Percentiles rank a stretch among this genome's conserved stretches.
Evolutionary conservation across 2,113 vertebrate species (phyloP).

Genomic region (Onychostoma macrolepis): DNA sequence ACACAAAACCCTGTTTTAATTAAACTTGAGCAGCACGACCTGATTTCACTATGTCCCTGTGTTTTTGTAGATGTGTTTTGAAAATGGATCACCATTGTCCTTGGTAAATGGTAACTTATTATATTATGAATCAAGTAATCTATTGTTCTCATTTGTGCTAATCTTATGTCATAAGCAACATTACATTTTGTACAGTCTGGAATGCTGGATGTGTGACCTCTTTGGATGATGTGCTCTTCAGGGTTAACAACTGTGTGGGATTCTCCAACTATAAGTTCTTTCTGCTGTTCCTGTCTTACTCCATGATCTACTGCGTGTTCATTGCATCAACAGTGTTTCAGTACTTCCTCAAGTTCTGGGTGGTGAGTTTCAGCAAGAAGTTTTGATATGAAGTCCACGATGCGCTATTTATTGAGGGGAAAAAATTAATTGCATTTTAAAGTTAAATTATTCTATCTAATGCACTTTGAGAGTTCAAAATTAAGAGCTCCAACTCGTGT

Average conservation of each 20-base stretch:
- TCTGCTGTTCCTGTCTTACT: slow-evolving; percentile 94
- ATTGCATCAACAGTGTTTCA: slow-evolving; percentile 91
- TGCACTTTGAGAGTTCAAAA: too few relatives aligned
- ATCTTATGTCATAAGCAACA: neutral
- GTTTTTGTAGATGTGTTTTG: slow-evolving; percentile 86
- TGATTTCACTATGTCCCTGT: slow-evolving; percentile 20
- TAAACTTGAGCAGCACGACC: slow-evolving; percentile 31
- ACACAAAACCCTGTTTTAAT: slow-evolving; percentile 55
- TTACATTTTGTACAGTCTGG: neutral
- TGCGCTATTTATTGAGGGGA: too few relatives aligned
- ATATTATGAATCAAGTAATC: neutral
- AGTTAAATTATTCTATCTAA: too few relatives aligned
- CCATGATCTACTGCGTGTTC: slow-evolving; percentile 93
- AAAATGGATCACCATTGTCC: slow-evolving; percentile 99
- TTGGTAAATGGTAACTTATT: slow-evolving; percentile 80
- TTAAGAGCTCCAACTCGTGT: too few relatives aligned
- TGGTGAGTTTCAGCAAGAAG: slow-evolving; percentile 80
- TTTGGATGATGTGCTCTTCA: slow-evolving; percentile 71
- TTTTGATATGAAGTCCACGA: too few relatives aligned
- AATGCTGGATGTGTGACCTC: neutral
- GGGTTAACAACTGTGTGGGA: slow-evolving; percentile 99
- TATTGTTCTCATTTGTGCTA: neutral
- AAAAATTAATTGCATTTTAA: too few relatives aligned
- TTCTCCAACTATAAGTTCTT: slow-evolving; percentile 99
- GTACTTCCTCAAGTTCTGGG: slow-evolving; percentile 98